A percentile compares a stretch with the other conserved stretches of the same genome.
Evolutionary conservation across 2,113 vertebrate genomes (phyloP).

Genomic region (Tetrax tetrax): DNA sequence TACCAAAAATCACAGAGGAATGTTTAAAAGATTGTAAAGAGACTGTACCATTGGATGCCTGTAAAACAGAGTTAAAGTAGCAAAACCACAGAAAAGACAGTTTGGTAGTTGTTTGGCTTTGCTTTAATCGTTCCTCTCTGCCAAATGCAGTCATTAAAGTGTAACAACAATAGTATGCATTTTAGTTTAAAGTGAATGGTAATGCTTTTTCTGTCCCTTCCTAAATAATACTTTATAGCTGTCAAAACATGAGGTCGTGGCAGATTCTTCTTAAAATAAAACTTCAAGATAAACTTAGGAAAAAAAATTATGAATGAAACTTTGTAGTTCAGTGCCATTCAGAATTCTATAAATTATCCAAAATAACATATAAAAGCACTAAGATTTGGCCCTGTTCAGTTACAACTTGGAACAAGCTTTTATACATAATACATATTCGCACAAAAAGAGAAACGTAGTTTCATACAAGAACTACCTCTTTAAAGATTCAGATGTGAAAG

Average conservation of each 20-base stretch:
- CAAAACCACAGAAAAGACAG: slow-evolving; percentile 54
- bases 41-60: not conserved
- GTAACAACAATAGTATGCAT: not conserved
- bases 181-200: not conserved
- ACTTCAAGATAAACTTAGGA: not conserved
- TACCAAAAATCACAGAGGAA: slow-evolving; percentile 73
- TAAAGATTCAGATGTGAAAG: not conserved
- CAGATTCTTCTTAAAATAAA: slow-evolving; percentile 30
- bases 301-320: slow-evolving; percentile 1
- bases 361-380: not conserved
- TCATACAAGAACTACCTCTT: not conserved
- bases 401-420: not conserved
- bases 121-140: not conserved
- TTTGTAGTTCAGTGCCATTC: not conserved
- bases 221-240: slow-evolving; percentile 64
- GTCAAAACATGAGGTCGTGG: slow-evolving; percentile 21
- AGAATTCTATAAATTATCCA: slow-evolving; percentile 13
- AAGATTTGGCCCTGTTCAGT: not conserved
- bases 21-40: slow-evolving; percentile 22
- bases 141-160: slow-evolving; percentile 31
- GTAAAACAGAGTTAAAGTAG: slow-evolving; percentile 27
- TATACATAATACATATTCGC: not conserved
- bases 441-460: not conserved
- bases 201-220: slow-evolving; percentile 55
- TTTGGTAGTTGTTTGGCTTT: slow-evolving; percentile 24